Base-by-base conservation (phyloP, 1,140 invertebrate genomes). In the Drosophila chauvacae region DNA sequence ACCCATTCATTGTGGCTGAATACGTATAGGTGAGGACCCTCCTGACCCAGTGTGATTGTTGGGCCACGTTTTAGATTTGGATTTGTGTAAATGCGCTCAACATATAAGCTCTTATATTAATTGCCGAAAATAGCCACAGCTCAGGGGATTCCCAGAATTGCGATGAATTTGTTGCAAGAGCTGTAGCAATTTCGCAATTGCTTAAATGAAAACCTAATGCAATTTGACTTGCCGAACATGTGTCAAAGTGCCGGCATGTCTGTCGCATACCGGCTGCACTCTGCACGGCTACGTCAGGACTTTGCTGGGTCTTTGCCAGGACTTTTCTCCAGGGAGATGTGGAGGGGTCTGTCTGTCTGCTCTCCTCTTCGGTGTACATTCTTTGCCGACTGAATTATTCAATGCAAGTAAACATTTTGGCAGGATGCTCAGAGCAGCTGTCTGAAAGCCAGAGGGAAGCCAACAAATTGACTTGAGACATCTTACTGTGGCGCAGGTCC, bases 401-500 rank as follows among this genome's bases (percentile, higher is more conserved):
- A 83, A 60, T 66, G 80, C 58, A 72, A 74, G 68, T 64, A 82
- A 82, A 82, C 79, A 86, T 82, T 80, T 82, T 58, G 73, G 60
- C 56, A 62, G 57, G 55, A 80, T 76, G 66, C 74, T 55, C 44
- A 18, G 35, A 30, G 62, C 55, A 56, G 61, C 51, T 60, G 64
- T 58, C 70, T 68, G 45, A 69, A 68, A 80, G 45, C 44, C 56
- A 28, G 63, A 60, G 48, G 66, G 69, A 70, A 70, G 82, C 62
- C 70, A 68, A 65, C 84, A 88, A 87, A 87, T 88, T 77, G 84
- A 88, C 84, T 87, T 62, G 50, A 80, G 72, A 80, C 64, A 65
- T 73, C 62, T 77, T 70, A 71, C 45, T 48, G 50, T 60, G 44
- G 44, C 20, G 41, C 18, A 41, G 58, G 61, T 23, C 55, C 41